Conservation (phyloP, 1,140 invertebrate species). For the Heliconius himera region DNA sequence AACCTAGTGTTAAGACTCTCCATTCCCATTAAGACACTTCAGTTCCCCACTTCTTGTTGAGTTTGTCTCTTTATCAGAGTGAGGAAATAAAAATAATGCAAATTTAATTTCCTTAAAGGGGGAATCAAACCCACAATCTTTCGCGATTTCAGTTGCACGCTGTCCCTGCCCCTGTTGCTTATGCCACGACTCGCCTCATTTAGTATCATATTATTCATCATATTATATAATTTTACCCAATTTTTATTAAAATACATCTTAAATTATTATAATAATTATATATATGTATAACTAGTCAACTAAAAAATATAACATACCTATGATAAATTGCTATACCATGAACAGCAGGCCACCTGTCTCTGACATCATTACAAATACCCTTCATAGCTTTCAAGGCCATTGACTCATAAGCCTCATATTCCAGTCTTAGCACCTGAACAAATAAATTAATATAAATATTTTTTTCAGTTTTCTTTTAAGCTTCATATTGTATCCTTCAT, state of each 20-base stretch:
- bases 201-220: no score
- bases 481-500: not conserved
- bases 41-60: no score
- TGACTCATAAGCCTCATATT: conserved; percentile 96
- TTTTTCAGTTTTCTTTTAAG: not conserved
- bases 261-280: not conserved
- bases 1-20: no score
- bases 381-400: conserved; percentile 95
- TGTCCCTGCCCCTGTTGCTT: no score
- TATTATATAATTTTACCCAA: no score
- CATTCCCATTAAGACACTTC: no score
- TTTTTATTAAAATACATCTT: not conserved
- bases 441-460: not conserved
- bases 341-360: conserved; percentile 87
- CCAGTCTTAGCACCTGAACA: conserved; percentile 86
- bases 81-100: no score
- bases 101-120: no score
- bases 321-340: conserved; percentile 91
- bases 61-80: no score
- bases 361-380: conserved; percentile 88
- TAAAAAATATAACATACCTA: conserved; percentile 74
- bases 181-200: no score
- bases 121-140: no score
- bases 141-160: no score
- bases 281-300: not conserved